phyloP scores from a whole-genome alignment of 2,113 vertebrate species.

The Mystacornis crossleyi region DNA sequence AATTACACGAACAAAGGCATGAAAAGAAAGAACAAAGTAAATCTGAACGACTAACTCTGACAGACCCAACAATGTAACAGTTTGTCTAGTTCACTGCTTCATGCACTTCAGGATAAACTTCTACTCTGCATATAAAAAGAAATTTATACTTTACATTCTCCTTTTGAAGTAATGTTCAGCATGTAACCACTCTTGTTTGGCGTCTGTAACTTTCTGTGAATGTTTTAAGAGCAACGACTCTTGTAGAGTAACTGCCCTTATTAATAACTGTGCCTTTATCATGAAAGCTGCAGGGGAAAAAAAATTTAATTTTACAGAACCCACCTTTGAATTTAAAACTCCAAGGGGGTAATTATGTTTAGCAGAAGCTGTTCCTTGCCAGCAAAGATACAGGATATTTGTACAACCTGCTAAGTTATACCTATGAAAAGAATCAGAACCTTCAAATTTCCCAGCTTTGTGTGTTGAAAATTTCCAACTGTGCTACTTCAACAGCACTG shows the following conservation, averaged over 20 bases:
- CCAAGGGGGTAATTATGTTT: conserved; percentile 6
- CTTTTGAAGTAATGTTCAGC: neutral
- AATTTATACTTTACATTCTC: neutral
- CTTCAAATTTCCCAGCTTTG: conserved; percentile 48
- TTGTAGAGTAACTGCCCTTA: neutral
- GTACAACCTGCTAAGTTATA: conserved; percentile 54
- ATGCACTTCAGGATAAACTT: neutral
- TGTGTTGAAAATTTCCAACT: conserved; percentile 19
- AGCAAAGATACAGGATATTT: neutral
- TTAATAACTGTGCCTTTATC: conserved; percentile 1
- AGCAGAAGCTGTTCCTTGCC: neutral
- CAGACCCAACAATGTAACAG: neutral
- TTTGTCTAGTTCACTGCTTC: neutral
- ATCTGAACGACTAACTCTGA: neutral
- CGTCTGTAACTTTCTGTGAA: neutral
- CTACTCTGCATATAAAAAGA: neutral
- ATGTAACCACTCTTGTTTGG: neutral
- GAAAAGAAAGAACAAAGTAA: neutral
- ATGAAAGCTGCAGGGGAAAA: neutral
- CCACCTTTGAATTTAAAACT: conserved; percentile 30
- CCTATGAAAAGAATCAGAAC: conserved; percentile 46
- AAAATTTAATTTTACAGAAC: conserved; percentile 19
- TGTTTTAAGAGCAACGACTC: neutral
- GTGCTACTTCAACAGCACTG: neutral
- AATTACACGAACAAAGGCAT: neutral